Evolutionary conservation across 1,140 invertebrate species (phyloP), one percentile per base, ranked within the genome.

Genomic region (Musca domestica): DNA sequence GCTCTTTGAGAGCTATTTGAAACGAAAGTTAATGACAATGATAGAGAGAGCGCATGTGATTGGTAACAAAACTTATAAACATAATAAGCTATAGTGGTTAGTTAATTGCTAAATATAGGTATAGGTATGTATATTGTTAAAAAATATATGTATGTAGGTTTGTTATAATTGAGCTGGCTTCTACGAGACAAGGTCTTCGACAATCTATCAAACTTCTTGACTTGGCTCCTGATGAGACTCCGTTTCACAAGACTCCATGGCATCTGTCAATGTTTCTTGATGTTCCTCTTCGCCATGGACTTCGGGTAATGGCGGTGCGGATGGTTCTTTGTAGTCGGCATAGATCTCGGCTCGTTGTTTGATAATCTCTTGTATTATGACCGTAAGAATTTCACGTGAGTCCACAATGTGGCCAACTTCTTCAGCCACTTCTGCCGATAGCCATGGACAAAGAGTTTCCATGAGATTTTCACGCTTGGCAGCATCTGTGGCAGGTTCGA

Each of bases 371-470:
- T 85, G 84, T 10, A 93, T 88, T 15, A 93, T 91, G 74, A 91
- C 91, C 87, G 89, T 89, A 20, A 95, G 84, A 30, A 95, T 84
- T 75, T 93, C 88, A 63, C 90, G 85, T 67, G 91, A 93, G 70
- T 90, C 89, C 56, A 93, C 87, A 79, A 92, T 88, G 54, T 88
- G 89, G 49, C 92, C 88, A 69, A 95, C 86, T 82, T 95, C 91
- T 66, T 87, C 83, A 46, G 89, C 88, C 15, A 95, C 92, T 80
- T 93, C 91, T 15, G 89, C 87, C 81, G 93, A 89, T 69, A 96
- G 82, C 93, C 93, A 95, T n/a, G 92, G 92, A 85, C 95, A 89
- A 80, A 95, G 91, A 52, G 88, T 88, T 73, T 92, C 90, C 75
- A 94, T 91, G 0, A 91, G 83, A 67, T 90, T 88, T 88, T 74